Base-by-base conservation (phyloP, 2,797 vertebrate species). In the Pangasius mekongensis region DNA sequence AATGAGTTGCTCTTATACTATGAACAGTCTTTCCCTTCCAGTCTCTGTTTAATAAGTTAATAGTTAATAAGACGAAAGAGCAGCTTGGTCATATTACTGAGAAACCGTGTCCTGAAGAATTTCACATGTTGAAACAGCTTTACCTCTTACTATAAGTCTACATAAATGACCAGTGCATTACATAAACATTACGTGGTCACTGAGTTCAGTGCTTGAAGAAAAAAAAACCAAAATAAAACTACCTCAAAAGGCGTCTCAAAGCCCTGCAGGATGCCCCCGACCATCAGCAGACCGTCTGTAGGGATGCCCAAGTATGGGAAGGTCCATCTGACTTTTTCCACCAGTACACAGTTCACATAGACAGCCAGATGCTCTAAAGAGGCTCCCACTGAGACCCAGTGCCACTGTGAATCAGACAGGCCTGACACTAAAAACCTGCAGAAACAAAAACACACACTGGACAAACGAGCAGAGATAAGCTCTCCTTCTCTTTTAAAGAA, bases 241-340 rank as follows among this genome's bases (percentile, higher is more conserved):
- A 97, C 97, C 94, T 97, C 94, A 81, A 97, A 97, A 1, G 96
- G 96, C 10, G 93, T 95, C 90, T 97, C 97, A 0, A 95, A 96
- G 64, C 94, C 92, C 88, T 96, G 95, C 0, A 97, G 89, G 77
- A 96, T 95, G 82, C 96, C 97, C 3, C 97, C 97, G 0, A 97
- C 0, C 91, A 97, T 92, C 90, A 97, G 36, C 43, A 97, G 92
- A 4, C 97, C 96, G 5, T 97, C 95, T 0, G 94, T 96, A 91
- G 90, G 93, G 92, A 97, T 93, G 76, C 93, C 95, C 92, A 97
- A 91, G 87, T 96, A 96, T 0, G 96, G 94, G 49, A 94, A 95
- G 54, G 92, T 94, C 97, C 97, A 97, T 91, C 91, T 93, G 24
- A 97, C 94, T 83, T 93, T 96, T 92, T 97, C 97, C 91, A 96